These are phyloP conservation scores for Bungarus multicinctus DNA, from an alignment of 2,113 vertebrate genomes.

Conservation along the genomic window DNA sequence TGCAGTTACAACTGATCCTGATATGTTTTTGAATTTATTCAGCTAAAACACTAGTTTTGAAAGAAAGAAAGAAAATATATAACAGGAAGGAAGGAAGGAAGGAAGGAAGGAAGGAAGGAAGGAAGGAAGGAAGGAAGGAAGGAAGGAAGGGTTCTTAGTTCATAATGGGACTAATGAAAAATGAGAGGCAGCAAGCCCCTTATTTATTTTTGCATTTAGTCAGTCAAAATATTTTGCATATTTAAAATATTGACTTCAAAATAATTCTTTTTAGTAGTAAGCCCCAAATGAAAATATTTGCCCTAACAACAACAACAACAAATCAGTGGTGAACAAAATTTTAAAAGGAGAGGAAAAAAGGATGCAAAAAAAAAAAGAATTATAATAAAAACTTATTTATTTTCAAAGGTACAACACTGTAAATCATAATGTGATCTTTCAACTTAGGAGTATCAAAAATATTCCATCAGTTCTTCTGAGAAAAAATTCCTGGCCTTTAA, in stretches of 20 bases:
- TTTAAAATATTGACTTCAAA: neutral
- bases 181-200: neutral
- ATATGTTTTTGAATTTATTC: neutral
- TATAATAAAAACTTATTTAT: neutral
- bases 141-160: neutral
- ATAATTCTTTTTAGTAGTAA: neutral
- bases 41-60: neutral
- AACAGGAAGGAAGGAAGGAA: neutral
- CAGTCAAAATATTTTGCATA: neutral
- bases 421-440: neutral
- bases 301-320: neutral
- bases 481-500: neutral
- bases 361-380: neutral
- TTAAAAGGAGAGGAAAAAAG: neutral
- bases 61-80: neutral
- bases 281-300: neutral
- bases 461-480: neutral
- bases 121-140: neutral
- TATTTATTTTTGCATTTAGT: neutral
- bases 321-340: neutral
- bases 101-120: no score
- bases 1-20: neutral
- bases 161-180: neutral
- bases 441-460: neutral
- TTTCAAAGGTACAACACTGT: neutral